Evolutionary conservation across 2,113 vertebrate genomes (phyloP), one percentile per base, ranked within the genome.

Genomic region (Lates calcarifer): DNA sequence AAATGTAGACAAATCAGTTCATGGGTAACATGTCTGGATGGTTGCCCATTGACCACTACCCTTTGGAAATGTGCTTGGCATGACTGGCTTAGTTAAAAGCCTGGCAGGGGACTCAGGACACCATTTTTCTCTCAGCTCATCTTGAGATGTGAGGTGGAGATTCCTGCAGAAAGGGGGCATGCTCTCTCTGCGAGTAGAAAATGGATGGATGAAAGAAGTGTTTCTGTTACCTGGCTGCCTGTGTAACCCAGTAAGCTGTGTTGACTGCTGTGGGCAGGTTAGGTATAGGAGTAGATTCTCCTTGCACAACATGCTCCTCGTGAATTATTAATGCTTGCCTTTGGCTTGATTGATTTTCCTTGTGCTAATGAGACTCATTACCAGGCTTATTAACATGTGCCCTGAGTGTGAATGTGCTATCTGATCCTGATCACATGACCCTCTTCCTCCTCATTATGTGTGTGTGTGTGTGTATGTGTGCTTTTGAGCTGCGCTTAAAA

Each of bases 311-410:
- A 85, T 35, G 71, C 72, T 86, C 66, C 65, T 39, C 43, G 60
- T 95, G 86, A 94, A 95, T 95, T 89, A 91, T 95, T 93, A 86
- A 96, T 93, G 58, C 62, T 72, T 56, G 87, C 91, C 78, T 80
- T 93, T 90, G 84, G 92, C 88, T 91, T 82, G 82, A 94, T 94
- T 93, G 92, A 93, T 92, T 95, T 91, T 89, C 89, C 75, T 85
- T 89, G 88, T 93, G 85, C 74, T 94, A 95, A 95, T 93, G 94
- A 94, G 91, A 72, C 93, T 95, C 93, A 94, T 95, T 96, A 95
- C 92, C 85, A 89, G 80, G 39, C 81, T 79, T 94, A 88, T 93
- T 95, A 94, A 86, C 88, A 93, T 76, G 89, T 69, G 63, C 71
- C 47, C 69, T 75, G 72, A 85, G 85, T 88, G 89, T 85, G 49